A percentile compares a stretch with the other conserved stretches of the same genome.
Evolutionary conservation across 2,113 vertebrate species (phyloP).

Genomic region (Laticauda colubrina): DNA sequence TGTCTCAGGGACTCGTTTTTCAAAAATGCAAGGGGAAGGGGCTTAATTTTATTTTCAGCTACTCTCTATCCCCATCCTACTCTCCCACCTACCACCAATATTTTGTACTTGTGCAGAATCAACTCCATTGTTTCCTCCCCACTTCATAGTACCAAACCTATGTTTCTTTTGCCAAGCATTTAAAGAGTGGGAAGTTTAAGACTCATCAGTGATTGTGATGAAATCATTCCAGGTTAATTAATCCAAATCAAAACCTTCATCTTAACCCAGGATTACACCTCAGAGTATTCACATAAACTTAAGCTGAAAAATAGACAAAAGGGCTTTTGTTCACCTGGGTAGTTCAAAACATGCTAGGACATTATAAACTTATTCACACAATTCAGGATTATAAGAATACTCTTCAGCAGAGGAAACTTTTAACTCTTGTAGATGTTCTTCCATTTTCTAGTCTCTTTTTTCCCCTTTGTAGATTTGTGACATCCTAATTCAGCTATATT

Average conservation of each 20-base stretch:
- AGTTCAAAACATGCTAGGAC: neutral
- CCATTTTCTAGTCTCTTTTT: neutral
- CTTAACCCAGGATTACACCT: neutral
- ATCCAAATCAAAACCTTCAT: constrained; percentile 3
- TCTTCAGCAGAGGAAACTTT: neutral
- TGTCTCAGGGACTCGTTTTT: neutral
- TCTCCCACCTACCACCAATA: neutral
- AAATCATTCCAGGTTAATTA: constrained; percentile 17
- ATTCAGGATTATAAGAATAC: neutral
- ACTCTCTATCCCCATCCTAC: neutral
- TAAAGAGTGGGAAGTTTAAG: constrained; percentile 15
- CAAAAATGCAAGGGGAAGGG: too few species aligned
- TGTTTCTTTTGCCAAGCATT: neutral
- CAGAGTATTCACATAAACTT: neutral
- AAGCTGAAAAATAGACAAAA: neutral
- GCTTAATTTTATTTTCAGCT: neutral
- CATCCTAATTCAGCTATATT: neutral
- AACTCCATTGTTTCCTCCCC: neutral
- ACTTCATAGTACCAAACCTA: neutral
- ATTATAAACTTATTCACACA: neutral
- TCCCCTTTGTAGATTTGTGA: neutral
- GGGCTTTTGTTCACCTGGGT: neutral
- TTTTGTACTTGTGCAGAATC: neutral
- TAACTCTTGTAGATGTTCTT: neutral
- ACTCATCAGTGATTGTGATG: neutral